A percentile compares a stretch with the other conserved stretches of the same genome.
Conservation (phyloP, 2,113 vertebrate species). For the Nerophis ophidion region DNA sequence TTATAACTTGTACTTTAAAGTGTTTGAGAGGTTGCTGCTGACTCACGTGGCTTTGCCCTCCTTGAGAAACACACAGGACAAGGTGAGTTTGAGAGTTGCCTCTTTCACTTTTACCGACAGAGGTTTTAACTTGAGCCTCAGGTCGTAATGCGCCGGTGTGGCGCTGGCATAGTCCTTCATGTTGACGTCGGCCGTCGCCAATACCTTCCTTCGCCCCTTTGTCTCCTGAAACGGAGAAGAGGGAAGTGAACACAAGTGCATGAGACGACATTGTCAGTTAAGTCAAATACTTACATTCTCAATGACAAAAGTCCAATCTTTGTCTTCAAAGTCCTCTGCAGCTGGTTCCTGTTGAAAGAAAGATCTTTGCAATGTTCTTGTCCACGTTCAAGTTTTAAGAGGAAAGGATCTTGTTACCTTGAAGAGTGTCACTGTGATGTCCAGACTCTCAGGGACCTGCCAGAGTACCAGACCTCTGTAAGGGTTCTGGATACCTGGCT, state of each 20-base stretch:
- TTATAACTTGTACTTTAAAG: too few species aligned
- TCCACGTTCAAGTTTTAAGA: not conserved
- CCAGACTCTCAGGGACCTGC: conserved; percentile 83
- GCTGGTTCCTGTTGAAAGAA: conserved; percentile 74
- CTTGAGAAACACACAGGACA: conserved; percentile 80
- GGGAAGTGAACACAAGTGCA: not conserved
- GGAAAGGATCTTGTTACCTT: conserved; percentile 63
- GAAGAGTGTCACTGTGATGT: conserved; percentile 82
- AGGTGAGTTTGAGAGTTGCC: conserved; percentile 77
- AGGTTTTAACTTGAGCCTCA: conserved; percentile 77
- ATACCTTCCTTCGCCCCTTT: conserved; percentile 78
- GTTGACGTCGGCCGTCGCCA: conserved; percentile 80
- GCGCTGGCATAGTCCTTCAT: conserved; percentile 79
- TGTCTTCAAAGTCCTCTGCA: conserved; percentile 85
- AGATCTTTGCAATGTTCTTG: not conserved
- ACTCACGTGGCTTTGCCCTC: conserved; percentile 91
- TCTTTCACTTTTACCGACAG: conserved; percentile 84
- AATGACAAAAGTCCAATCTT: conserved; percentile 86
- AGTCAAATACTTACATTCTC: conserved; percentile 76
- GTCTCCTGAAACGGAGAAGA: conserved; percentile 68
- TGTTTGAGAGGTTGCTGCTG: not conserved
- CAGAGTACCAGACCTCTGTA: conserved; percentile 82
- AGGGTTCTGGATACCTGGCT: conserved; percentile 85
- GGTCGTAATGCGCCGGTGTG: conserved; percentile 66
- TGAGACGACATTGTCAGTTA: not conserved